Evolutionary conservation across 2,888 invertebrate species (phyloP), one percentile per base, ranked within the genome.

Genomic region (Thumatha senex): DNA sequence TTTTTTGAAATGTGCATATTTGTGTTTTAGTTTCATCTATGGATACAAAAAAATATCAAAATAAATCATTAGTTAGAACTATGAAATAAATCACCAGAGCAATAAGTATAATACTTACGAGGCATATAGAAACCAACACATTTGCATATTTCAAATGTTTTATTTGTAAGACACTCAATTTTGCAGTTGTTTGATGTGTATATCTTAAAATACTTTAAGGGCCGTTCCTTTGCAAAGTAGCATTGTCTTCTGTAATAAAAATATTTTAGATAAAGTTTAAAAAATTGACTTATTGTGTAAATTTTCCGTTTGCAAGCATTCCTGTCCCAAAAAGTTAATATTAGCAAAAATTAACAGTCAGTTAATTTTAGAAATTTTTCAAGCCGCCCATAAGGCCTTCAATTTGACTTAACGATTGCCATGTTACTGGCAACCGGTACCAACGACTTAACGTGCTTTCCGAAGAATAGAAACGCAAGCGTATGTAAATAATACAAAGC

Each of bases 81-180:
- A 31, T 31, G 9, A 8, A 5, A 7, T 5, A 39, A 39, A 36
- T 15, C 14, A 36, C 10, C 0, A 10, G 10, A 14, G 36, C 13
- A 15, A 36, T 36, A 14, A 36, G 2, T 13, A 8, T 3, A 10
- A 5, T 7, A 44, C 80, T 74, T 64, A 82, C 83, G 72, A n/a
- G 82, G 84, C 84, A 84, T 80, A 40, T 77, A 58, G 38, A 69
- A 82, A 31, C 58, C 61, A 9, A 81, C 78, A 45, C 83, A 84
- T 0, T 54, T 48, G 48, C 83, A 84, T 0, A 0, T 2, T 2
- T 49, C 1, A 10, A 50, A 67, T 0, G 80, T 81, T 9, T 66
- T 67, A 39, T 80, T 78, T 0, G 82, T 61, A 9, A 74, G 49
- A 46, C 83, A 84, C 56, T 84, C 84, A 8, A 78, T 46, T n/a